Evolutionary conservation across 35 echinoderm and acorn worm genomes (phyloP).

Genomic region (Ptychodera flava): DNA sequence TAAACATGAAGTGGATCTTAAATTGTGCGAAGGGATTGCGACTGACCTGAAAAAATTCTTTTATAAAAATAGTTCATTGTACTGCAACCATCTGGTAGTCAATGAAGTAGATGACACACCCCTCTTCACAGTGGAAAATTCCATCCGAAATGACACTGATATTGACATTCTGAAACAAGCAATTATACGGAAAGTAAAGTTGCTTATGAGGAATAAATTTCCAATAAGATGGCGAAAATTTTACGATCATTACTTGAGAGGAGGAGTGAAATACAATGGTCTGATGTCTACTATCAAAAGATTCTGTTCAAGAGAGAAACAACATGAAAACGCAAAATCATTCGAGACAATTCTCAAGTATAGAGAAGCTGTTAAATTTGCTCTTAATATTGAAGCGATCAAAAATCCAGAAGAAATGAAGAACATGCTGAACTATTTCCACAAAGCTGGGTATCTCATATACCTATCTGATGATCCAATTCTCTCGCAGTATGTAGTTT

Average conservation of each 20-base stretch:
- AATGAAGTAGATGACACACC: not conserved
- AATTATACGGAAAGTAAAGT: slow-evolving; percentile 5
- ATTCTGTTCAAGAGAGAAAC: not conserved
- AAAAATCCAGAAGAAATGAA: not conserved
- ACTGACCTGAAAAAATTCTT: not conserved
- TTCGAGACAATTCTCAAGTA: too few relatives aligned
- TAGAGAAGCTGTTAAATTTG: not conserved
- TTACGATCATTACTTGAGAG: not conserved
- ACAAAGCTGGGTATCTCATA: not conserved
- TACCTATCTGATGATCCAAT: not conserved
- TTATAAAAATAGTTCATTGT: not conserved
- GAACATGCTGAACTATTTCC: not conserved
- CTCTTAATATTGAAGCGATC: not conserved
- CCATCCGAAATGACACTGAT: not conserved
- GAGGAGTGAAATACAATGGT: not conserved
- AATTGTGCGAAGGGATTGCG: not conserved
- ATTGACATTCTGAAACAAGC: not conserved
- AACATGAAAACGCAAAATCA: not conserved
- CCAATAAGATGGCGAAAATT: not conserved
- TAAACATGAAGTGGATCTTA: not conserved
- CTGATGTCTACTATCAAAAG: not conserved
- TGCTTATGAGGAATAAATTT: slow-evolving; percentile 16
- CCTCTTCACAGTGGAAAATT: slow-evolving; percentile 26
- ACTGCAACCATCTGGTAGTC: not conserved
- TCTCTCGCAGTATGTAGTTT: not conserved